phyloP scores from a whole-genome alignment of 2,797 vertebrate species.

The Eutrigla gurnardus region DNA sequence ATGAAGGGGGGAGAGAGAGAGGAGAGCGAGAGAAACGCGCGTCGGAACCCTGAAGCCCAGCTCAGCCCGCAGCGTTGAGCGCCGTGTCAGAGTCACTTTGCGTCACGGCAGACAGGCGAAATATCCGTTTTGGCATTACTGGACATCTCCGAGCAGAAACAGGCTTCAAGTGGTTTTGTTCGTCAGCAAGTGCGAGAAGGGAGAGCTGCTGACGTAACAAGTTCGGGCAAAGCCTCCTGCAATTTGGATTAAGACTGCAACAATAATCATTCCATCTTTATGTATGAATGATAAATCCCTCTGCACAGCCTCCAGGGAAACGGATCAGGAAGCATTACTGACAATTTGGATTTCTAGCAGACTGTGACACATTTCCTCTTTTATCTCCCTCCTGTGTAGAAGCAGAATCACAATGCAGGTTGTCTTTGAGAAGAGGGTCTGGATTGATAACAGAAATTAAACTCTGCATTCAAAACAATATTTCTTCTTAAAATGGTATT shows the following conservation, averaged over 20 bases:
- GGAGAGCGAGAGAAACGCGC: conserved; percentile 8
- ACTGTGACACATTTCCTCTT: conserved; percentile 27
- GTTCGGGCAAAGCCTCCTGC: conserved; percentile 57
- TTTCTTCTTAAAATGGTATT: too few species aligned
- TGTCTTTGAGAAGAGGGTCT: not conserved
- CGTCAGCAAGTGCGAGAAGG: conserved; percentile 11
- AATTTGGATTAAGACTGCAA: conserved; percentile 67
- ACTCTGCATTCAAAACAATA: too few species aligned
- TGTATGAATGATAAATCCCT: conserved; percentile 71
- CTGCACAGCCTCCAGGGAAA: conserved; percentile 29
- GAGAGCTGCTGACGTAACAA: conserved; percentile 68
- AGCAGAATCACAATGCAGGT: not conserved
- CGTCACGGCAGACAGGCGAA: conserved; percentile 60
- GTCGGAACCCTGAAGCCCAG: conserved; percentile 41
- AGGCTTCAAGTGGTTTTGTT: conserved; percentile 54
- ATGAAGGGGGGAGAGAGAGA: conserved; percentile 5
- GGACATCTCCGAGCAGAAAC: conserved; percentile 41
- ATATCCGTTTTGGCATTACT: conserved; percentile 53
- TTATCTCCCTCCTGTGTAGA: conserved; percentile 15
- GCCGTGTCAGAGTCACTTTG: conserved; percentile 56
- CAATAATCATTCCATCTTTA: conserved; percentile 70
- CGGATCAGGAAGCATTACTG: conserved; percentile 61
- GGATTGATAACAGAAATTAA: not conserved
- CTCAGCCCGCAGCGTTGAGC: conserved; percentile 56
- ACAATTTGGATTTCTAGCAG: conserved; percentile 36